Base-by-base conservation (phyloP, 2,113 vertebrate genomes). In the Oreochromis spilurus region DNA sequence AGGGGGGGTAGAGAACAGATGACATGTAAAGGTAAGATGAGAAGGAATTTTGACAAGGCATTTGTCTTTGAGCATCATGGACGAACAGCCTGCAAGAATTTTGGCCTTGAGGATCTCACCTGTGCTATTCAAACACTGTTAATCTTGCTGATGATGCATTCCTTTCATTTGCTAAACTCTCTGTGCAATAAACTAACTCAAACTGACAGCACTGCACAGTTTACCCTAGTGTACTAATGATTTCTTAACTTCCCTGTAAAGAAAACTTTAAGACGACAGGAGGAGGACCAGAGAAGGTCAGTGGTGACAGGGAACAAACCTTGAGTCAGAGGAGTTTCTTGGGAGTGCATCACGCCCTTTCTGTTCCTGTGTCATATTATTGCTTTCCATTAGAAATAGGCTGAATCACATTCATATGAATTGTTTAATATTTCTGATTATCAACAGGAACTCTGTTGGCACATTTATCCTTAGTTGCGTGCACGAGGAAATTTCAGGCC, bases 221-320 rank as follows among this genome's bases (percentile, higher is more conserved):
- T 77, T 92, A 80, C 89, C 94, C 94, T 92, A 90, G 70, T 82
- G 17, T 84, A 90, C 94, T 90, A 85, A 89, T 45, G 48, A 92
- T 93, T 92, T 38, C 38, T 82, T 52, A 52, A 72, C 83, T 29
- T 75, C 70, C 24, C 21, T 57, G 24, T 87, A 79, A 91, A 96
- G 96, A 95, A 93, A 92, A 75, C 52, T 82, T 96, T 94, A 93
- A 94, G 89, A 83, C 4, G 43, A 89, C 92, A 31, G 88, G 81
- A 94, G 84, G 34, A 85, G 91, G 67, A 88, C 92, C 29, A 89
- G 84, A 94, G 83, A 31, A 81, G 91, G 57, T 82, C 60, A 79
- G 36, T 84, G 94, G 45, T 84, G 94, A 94, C 54, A 26, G 92
- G 3, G 88, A 94, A 88, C 81, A 85, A 82, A 16, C 83, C 70